A percentile compares a stretch with the other conserved stretches of the same genome.
phyloP scores from a whole-genome alignment of 2,888 invertebrate species.

The Mesoligia furuncula region DNA sequence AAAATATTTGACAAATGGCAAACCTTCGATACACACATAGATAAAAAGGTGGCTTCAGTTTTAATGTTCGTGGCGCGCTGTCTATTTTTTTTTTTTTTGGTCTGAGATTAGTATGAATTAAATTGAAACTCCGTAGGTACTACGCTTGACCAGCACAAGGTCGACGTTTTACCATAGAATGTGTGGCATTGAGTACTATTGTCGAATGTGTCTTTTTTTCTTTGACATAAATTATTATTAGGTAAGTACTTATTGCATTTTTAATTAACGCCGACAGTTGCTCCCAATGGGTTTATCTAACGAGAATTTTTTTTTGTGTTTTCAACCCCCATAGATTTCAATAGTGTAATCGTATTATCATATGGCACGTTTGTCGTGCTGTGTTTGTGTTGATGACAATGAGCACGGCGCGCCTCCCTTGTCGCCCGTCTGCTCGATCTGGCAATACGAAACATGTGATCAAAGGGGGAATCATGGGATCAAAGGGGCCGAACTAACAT shows the following conservation, averaged over 20 bases:
- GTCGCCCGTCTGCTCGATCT: conserved; percentile 43
- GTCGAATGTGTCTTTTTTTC: neutral
- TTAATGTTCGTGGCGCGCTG: no score
- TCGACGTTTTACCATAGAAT: neutral
- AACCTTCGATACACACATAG: no score
- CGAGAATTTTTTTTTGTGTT: neutral
- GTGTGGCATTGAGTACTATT: neutral
- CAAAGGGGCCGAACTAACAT: conserved; percentile 25
- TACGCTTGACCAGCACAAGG: neutral
- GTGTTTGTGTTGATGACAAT: conserved; percentile 25
- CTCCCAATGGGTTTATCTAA: conserved; percentile 25
- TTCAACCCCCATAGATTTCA: conserved; percentile 40
- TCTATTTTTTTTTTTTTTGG: no score
- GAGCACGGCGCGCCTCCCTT: conserved; percentile 30
- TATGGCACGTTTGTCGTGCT: conserved; percentile 39
- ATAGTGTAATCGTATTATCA: conserved; percentile 50
- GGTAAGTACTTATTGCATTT: conserved; percentile 19
- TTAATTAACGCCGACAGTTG: conserved; percentile 31
- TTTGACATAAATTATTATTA: neutral
- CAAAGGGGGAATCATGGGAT: no score
- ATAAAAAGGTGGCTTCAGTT: no score
- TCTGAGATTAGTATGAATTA: no score
- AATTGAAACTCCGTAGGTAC: neutral
- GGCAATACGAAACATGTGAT: conserved; percentile 41
- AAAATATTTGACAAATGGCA: no score